Percentiles rank a stretch among this genome's conserved stretches.
These are phyloP conservation scores for Pomatostomus ruficeps DNA, from an alignment of 2,113 vertebrate species.

Conservation along the genomic window DNA sequence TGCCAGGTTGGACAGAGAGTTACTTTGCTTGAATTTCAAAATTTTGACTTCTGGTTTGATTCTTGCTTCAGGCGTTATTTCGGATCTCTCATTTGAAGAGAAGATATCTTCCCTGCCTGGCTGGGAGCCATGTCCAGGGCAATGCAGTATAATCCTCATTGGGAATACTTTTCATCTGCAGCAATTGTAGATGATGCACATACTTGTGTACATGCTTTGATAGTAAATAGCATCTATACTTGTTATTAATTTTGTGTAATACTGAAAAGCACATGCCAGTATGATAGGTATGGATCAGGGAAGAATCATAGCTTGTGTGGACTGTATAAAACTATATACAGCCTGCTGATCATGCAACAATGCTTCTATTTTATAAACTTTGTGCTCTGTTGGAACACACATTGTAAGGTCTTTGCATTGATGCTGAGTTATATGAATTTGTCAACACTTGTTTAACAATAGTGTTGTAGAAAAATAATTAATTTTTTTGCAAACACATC, in stretches of 20 bases:
- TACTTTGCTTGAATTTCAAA: slow-evolving; percentile 14
- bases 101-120: not conserved
- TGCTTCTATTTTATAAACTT: not conserved
- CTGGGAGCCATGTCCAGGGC: not conserved
- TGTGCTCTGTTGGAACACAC: not conserved
- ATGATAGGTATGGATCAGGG: not conserved
- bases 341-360: not conserved
- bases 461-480: not conserved
- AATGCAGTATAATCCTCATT: not conserved
- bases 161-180: not conserved
- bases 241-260: not conserved
- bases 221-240: not conserved
- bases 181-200: not conserved
- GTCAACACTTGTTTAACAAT: not conserved
- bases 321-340: not conserved
- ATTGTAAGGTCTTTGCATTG: not conserved
- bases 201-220: not conserved
- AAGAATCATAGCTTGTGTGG: not conserved
- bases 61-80: slow-evolving; percentile 3
- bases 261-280: not conserved
- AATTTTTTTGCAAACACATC: not conserved
- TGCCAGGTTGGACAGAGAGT: not conserved
- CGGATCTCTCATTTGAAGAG: not conserved
- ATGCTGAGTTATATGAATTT: not conserved
- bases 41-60: slow-evolving; percentile 7